Base-by-base conservation (phyloP, 2,888 invertebrate genomes). In the Agriopis marginaria region DNA sequence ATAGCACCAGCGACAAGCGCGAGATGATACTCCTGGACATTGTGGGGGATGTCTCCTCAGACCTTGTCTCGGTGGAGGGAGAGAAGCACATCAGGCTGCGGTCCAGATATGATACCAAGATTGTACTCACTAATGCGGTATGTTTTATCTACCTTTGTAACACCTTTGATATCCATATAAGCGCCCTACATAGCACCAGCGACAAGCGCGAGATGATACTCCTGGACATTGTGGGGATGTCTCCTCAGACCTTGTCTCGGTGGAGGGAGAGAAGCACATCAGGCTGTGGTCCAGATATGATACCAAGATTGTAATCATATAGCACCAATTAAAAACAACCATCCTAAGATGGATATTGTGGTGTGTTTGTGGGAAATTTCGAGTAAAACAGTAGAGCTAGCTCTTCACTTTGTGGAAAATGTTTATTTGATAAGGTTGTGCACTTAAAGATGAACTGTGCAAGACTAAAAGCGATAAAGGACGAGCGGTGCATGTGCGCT, bases 201-300 rank as follows among this genome's bases (percentile, higher is more conserved):
- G 97, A 96, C 80, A 97, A 97, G 77, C 98, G 99, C 0, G 99
- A 99, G 95, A 96, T 99, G 92, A 97, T 99, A 68, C 98, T 99
- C 83, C 97, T 99, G 96, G 99, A 99, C 90, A 97, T 98, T 87
- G 98, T 99, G 99, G 99, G 88, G 99, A 99, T 85, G 98, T 99
- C 50, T 97, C 97, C 75, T 96, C 97, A 4, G 99, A 99, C 82
- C n/a, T 96, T 99, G 97, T 99, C 79, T 97, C 97, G 80, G 97
- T 99, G 68, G 99, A 99, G 90, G 98, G 98, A 78, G 99, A 99
- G 89, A 99, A 99, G 93, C 99, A 99, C 89, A 99, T 99, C 89
- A 97, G 99, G 81, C 96, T 99, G 76, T 96, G 98, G 83, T 97
- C 98, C 82, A 96, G 98, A 84, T 91, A 92, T 49, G 99, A 99